These are phyloP conservation scores for Hydrotaea diabolus DNA, from an alignment of 2,888 invertebrate species.

Conservation along the genomic window DNA sequence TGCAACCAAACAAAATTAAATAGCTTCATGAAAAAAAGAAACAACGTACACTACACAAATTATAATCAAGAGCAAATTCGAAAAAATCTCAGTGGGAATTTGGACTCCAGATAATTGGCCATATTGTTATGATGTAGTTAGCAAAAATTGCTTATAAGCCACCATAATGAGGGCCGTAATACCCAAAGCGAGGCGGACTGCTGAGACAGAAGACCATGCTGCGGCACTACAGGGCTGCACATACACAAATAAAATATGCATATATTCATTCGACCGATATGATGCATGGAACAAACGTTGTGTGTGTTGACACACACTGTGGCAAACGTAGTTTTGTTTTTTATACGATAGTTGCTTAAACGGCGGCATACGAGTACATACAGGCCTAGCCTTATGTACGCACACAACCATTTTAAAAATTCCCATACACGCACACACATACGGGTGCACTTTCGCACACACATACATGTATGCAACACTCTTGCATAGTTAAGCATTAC, in stretches of 20 bases:
- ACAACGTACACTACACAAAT: neutral
- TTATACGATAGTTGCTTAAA: too few relatives aligned
- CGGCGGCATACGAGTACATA: too few relatives aligned
- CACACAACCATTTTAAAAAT: too few relatives aligned
- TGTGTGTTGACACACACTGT: too few relatives aligned
- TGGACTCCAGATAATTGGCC: slow-evolving; percentile 2
- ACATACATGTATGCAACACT: neutral
- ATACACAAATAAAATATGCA: neutral
- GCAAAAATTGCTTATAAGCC: slow-evolving; percentile 3
- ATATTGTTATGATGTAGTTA: neutral
- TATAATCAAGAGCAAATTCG: neutral
- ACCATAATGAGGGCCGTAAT: neutral
- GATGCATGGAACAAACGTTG: too few relatives aligned
- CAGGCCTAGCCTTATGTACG: too few relatives aligned
- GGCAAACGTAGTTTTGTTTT: too few relatives aligned
- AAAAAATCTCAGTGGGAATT: neutral
- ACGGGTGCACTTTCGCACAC: neutral
- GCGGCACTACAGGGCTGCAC: neutral
- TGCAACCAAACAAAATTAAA: neutral
- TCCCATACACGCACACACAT: too few relatives aligned
- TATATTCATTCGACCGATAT: too few relatives aligned
- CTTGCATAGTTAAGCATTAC: neutral
- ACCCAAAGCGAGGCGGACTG: neutral
- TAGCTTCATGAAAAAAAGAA: too few relatives aligned
- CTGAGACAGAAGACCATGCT: neutral